phyloP scores from a whole-genome alignment of 2,888 invertebrate species.

The Leucophenga montana region DNA sequence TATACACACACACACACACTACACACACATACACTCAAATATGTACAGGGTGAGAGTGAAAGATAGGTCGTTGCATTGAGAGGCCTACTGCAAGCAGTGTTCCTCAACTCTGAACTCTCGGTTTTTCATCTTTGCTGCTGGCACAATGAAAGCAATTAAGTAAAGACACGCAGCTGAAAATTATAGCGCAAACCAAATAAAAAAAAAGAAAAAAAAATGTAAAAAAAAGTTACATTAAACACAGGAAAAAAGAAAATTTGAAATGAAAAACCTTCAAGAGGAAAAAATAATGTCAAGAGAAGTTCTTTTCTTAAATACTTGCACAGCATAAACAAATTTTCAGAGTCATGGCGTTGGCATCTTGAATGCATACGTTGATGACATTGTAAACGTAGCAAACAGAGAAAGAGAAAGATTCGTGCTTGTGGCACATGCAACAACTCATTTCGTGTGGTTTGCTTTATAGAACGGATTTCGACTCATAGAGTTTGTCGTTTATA shows the following conservation, averaged over 20 bases:
- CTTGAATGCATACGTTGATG: background rate
- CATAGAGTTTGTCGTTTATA: background rate
- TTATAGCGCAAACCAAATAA: conserved; percentile 6
- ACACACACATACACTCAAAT: background rate
- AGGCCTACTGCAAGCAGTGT: background rate
- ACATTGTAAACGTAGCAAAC: background rate
- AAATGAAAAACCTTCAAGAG: background rate
- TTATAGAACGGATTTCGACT: conserved; percentile 1
- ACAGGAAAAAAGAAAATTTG: too few relatives aligned
- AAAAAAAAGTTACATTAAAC: conserved; percentile 26
- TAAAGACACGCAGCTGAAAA: conserved; percentile 31
- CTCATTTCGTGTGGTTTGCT: conserved; percentile 7
- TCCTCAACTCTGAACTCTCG: background rate
- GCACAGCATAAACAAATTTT: conserved; percentile 15
- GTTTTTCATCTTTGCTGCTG: background rate
- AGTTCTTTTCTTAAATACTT: conserved; percentile 10
- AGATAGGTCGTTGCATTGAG: background rate
- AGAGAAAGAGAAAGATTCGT: background rate
- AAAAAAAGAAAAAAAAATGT: conserved; percentile 30
- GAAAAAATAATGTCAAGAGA: background rate
- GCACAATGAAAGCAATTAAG: conserved; percentile 30
- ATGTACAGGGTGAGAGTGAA: background rate
- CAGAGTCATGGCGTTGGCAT: background rate
- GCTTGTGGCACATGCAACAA: background rate
- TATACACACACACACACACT: background rate